phyloP scores from a whole-genome alignment of 2,888 invertebrate genomes.

The Heliconius ismenius region DNA sequence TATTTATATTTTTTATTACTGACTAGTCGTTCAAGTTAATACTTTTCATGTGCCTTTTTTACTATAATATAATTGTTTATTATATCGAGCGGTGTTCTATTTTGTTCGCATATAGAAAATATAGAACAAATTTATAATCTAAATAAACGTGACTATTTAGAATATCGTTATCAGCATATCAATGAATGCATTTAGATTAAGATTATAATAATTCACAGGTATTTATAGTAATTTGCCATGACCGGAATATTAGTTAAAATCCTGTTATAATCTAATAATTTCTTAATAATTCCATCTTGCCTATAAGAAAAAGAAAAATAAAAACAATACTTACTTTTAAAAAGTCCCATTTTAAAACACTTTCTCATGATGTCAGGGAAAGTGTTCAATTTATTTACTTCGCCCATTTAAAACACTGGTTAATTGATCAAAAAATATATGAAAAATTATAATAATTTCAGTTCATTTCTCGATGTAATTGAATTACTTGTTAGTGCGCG shows the following conservation, averaged over 20 bases:
- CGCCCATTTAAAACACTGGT: constrained; percentile 54
- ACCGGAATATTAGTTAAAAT: background rate
- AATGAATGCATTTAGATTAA: background rate
- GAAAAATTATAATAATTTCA: constrained; percentile 27
- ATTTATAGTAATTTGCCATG: constrained; percentile 1
- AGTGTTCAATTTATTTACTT: constrained; percentile 59
- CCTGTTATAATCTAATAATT: background rate
- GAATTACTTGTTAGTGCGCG: constrained; percentile 45
- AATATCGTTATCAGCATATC: background rate
- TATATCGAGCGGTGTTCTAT: background rate
- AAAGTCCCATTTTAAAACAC: constrained; percentile 78
- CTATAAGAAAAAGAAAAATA: too few relatives aligned
- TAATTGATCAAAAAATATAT: constrained; percentile 7
- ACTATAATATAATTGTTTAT: background rate
- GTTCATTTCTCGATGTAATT: constrained; percentile 39
- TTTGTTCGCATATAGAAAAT: background rate
- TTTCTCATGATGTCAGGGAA: constrained; percentile 73
- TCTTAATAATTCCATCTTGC: background rate
- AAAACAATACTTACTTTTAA: constrained; percentile 68
- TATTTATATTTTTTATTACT: constrained; percentile 9
- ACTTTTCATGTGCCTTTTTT: background rate
- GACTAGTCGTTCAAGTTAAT: background rate
- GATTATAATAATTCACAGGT: background rate
- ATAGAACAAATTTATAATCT: background rate
- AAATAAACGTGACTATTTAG: background rate